phyloP scores from a whole-genome alignment of 2,113 vertebrate genomes.

The Petrocephalus microphthalmus region DNA sequence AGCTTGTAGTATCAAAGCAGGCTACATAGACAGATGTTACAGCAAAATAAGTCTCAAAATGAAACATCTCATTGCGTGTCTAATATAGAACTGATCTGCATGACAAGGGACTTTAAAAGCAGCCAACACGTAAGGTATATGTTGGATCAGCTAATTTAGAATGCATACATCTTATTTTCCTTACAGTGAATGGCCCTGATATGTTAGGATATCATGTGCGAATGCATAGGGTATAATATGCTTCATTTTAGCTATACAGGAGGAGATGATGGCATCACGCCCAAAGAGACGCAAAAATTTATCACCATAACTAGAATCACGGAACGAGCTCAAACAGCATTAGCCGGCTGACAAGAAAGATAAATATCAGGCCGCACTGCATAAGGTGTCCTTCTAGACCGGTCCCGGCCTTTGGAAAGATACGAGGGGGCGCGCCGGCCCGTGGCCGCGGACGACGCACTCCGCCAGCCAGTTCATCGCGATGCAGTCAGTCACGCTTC shows the following conservation, averaged over 20 bases:
- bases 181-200: not conserved
- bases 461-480: conserved; percentile 48
- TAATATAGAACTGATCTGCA: not conserved
- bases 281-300: conserved; percentile 47
- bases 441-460: conserved; percentile 52
- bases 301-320: conserved; percentile 67
- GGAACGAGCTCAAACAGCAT: conserved; percentile 52
- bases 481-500: conserved; percentile 63
- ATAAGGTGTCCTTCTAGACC: conserved; percentile 44
- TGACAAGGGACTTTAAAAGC: not conserved
- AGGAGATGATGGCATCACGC: not conserved
- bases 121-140: not conserved
- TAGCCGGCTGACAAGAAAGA: conserved; percentile 57
- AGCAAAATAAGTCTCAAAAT: too few relatives aligned
- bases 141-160: not conserved
- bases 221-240: not conserved
- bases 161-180: not conserved
- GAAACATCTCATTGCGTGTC: too few relatives aligned
- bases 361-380: conserved; percentile 46
- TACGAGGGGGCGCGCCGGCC: conserved; percentile 45
- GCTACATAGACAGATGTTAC: too few relatives aligned
- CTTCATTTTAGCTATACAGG: not conserved
- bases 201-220: not conserved
- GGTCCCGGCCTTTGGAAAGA: conserved; percentile 34
- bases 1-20: too few relatives aligned